Evolutionary conservation across 2,888 invertebrate species (phyloP), one percentile per base, ranked within the genome.

Genomic region (Zygothrica quintamaculata): DNA sequence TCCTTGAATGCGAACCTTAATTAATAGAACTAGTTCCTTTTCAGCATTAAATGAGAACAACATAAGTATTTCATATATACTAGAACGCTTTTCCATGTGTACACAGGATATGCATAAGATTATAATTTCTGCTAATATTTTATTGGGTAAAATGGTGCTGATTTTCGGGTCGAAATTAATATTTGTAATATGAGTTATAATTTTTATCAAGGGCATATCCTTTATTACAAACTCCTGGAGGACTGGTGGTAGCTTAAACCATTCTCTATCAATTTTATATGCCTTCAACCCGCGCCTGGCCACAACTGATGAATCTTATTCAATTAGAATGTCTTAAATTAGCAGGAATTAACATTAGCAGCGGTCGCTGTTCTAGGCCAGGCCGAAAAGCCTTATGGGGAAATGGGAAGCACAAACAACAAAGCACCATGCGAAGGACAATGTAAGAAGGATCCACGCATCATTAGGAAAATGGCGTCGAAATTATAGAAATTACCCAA

Each of bases 401-500:
- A 12, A 8, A 18, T 25, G 18, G n/a, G 26, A 50, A 15, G 25
- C n/a, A n/a, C n/a, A n/a, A n/a, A 6, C 8, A 31, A 34, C n/a
- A 51, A 37, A 47, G 22, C 46, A 29, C 50, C 47, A 56, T 36
- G 37, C 31, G 31, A 40, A 16, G 40, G 22, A 42, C 43, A n/a
- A 29, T 8, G 29, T 9, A 7, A 26, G 34, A 42, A 16, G 40
- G 26, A 44, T 42, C 60, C 59, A 75, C 75, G 73, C 78, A 70
- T 84, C 82, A 84, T 84, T 84, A 84, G 64, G 40, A 56, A 85
- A 82, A 87, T 84, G 86, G 79, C 81, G 74, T 43, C 64, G 77
- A 85, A 84, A 87, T 84, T 85, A 85, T 74, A 74, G 79, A 72
- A 87, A 87, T 85, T 85, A 87, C 82, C 11, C 40, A 37, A 4